Conservation (phyloP, 2,888 invertebrate genomes). For the Amphipyra tragopoginis region DNA sequence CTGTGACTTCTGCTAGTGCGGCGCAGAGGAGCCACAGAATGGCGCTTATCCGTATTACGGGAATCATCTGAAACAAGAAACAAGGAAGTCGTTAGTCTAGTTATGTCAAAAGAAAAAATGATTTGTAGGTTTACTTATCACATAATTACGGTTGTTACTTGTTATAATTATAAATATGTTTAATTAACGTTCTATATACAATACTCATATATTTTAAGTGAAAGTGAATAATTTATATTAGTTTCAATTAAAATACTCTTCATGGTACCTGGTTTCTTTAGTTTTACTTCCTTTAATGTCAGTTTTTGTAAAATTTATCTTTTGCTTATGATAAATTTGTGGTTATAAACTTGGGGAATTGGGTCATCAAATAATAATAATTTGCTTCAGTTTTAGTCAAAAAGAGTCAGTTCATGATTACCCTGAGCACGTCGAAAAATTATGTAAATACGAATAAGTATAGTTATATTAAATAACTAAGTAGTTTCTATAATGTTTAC, state of each 20-base stretch:
- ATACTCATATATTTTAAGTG: conserved; percentile 47
- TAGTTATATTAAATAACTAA: not conserved
- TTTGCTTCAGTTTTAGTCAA: conserved; percentile 8
- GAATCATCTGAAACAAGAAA: conserved; percentile 85
- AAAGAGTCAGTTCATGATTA: too few species aligned
- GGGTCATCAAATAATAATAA: conserved; percentile 28
- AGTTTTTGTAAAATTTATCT: conserved; percentile 26
- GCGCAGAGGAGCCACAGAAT: conserved; percentile 78
- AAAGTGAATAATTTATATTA: conserved; percentile 59
- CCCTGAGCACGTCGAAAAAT: too few species aligned
- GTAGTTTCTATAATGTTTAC: too few species aligned
- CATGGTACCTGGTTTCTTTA: conserved; percentile 49
- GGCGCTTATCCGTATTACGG: conserved; percentile 82
- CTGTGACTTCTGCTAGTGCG: conserved; percentile 71
- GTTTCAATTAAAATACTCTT: conserved; percentile 48
- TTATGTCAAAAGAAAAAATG: conserved; percentile 22
- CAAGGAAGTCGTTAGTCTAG: conserved; percentile 32
- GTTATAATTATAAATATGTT: conserved; percentile 44
- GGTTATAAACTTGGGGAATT: conserved; percentile 22
- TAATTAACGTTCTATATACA: conserved; percentile 50
- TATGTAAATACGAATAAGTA: too few species aligned
- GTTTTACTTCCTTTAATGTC: conserved; percentile 53
- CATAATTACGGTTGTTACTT: conserved; percentile 37
- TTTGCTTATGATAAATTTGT: conserved; percentile 37
- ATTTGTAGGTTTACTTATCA: conserved; percentile 30